These are phyloP conservation scores for Hucho hucho DNA, from an alignment of 2,113 vertebrate species.

Conservation along the genomic window DNA sequence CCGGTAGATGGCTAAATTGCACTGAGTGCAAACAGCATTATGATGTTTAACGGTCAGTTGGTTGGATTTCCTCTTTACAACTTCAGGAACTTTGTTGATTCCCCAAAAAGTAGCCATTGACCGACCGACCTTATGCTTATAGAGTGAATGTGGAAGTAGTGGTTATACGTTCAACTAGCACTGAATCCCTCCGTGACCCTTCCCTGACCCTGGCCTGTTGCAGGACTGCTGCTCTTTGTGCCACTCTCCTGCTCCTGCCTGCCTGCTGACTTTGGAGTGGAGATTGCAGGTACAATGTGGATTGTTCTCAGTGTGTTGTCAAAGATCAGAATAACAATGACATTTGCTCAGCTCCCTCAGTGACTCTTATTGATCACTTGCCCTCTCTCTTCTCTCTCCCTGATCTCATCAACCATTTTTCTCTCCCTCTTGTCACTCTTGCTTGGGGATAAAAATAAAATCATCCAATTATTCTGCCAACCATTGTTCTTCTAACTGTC, in stretches of 20 bases:
- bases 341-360: slow-evolving; percentile 75
- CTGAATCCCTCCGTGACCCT: slow-evolving; percentile 64
- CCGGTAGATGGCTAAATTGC: slow-evolving; percentile 57
- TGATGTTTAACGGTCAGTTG: slow-evolving; percentile 48
- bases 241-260: slow-evolving; percentile 69
- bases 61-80: slow-evolving; percentile 46
- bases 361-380: slow-evolving; percentile 69
- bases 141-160: slow-evolving; percentile 51
- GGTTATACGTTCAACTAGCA: slow-evolving; percentile 26
- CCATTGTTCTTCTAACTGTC: background rate
- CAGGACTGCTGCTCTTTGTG: slow-evolving; percentile 73
- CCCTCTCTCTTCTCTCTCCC: slow-evolving; percentile 35
- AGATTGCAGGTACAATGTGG: slow-evolving; percentile 86
- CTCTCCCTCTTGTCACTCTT: slow-evolving; percentile 3
- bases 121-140: slow-evolving; percentile 33
- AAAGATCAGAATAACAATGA: slow-evolving; percentile 82
- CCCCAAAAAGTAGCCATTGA: background rate
- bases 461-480: slow-evolving; percentile 7
- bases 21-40: slow-evolving; percentile 55
- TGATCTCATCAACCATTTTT: slow-evolving; percentile 64
- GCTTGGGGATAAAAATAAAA: background rate
- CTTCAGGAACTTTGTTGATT: slow-evolving; percentile 11
- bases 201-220: slow-evolving; percentile 79
- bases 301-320: slow-evolving; percentile 83
- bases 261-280: slow-evolving; percentile 82